These are phyloP conservation scores for Heliconius hewitsoni DNA, from an alignment of 1,140 invertebrate genomes.

Conservation along the genomic window DNA sequence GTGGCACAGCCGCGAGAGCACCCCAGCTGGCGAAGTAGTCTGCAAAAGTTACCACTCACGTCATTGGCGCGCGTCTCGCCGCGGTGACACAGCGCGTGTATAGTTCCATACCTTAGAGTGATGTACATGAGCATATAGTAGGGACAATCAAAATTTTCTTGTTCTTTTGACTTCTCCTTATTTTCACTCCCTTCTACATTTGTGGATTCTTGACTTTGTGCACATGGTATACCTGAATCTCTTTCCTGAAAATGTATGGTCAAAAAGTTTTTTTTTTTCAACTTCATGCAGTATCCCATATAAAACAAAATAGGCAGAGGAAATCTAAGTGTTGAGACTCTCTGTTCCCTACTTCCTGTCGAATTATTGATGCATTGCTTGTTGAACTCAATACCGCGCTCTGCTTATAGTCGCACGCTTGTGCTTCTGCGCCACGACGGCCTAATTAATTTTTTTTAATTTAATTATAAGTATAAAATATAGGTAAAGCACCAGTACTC, in stretches of 20 bases:
- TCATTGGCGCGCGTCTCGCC: neutral
- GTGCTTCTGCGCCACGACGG: too few species aligned
- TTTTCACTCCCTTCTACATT: conserved; percentile 78
- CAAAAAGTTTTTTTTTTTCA: neutral
- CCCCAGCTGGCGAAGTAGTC: conserved; percentile 94
- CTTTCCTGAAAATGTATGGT: conserved; percentile 59
- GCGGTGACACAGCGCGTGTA: too few species aligned
- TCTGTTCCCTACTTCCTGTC: too few species aligned
- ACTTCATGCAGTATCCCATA: too few species aligned
- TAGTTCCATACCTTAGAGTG: conserved; percentile 63
- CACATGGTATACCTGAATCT: conserved; percentile 71
- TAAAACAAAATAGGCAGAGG: too few species aligned
- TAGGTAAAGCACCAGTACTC: too few species aligned
- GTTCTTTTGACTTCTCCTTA: conserved; percentile 66
- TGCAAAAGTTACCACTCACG: conserved; percentile 55
- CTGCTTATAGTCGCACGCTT: too few species aligned
- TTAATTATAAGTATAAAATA: too few species aligned
- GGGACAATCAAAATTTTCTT: conserved; percentile 67
- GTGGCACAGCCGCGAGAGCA: conserved; percentile 91
- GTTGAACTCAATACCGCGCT: too few species aligned
- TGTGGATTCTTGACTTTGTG: conserved; percentile 80
- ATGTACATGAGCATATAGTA: conserved; percentile 80
- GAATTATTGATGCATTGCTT: too few species aligned
- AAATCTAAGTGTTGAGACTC: too few species aligned
- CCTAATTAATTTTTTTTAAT: too few species aligned